phyloP scores from a whole-genome alignment of 2,113 vertebrate species.

The Pelvicachromis taeniatus region DNA sequence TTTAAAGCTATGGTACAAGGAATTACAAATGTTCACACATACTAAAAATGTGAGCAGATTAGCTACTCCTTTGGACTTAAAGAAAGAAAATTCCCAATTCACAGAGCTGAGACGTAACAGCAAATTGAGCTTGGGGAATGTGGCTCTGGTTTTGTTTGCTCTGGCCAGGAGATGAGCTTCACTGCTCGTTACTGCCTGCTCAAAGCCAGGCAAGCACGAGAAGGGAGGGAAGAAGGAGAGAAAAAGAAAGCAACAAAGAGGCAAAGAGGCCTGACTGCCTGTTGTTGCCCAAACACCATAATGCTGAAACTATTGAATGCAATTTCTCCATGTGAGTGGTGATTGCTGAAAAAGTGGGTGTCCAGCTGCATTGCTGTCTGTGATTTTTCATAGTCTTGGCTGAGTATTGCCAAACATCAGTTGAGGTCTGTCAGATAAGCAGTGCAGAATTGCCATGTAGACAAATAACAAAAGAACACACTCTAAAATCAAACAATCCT shows the following conservation, averaged over 20 bases:
- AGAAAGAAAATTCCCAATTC: slow-evolving; percentile 74
- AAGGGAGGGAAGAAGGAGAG: slow-evolving; percentile 24
- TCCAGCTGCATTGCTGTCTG: not conserved
- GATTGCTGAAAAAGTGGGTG: not conserved
- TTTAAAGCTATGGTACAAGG: not conserved
- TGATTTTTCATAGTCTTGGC: not conserved
- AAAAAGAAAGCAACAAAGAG: slow-evolving; percentile 17
- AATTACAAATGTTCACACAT: not conserved
- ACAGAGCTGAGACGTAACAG: slow-evolving; percentile 78
- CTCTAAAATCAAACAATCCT: not conserved
- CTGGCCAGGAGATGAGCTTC: slow-evolving; percentile 81
- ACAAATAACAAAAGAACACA: not conserved
- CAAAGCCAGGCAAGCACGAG: slow-evolving; percentile 55
- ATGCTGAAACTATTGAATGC: not conserved
- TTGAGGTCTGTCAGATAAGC: not conserved
- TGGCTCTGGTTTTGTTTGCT: slow-evolving; percentile 78
- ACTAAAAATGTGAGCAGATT: slow-evolving; percentile 49
- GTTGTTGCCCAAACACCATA: slow-evolving; percentile 10
- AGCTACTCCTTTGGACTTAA: slow-evolving; percentile 64
- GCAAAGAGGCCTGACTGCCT: not conserved
- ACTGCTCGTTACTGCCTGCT: slow-evolving; percentile 73
- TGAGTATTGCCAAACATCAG: not conserved
- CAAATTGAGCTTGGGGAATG: slow-evolving; percentile 82
- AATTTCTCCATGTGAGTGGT: not conserved
- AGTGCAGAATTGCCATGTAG: not conserved